phyloP scores from a whole-genome alignment of 2,888 invertebrate species.

The Argyra leucocephala region DNA sequence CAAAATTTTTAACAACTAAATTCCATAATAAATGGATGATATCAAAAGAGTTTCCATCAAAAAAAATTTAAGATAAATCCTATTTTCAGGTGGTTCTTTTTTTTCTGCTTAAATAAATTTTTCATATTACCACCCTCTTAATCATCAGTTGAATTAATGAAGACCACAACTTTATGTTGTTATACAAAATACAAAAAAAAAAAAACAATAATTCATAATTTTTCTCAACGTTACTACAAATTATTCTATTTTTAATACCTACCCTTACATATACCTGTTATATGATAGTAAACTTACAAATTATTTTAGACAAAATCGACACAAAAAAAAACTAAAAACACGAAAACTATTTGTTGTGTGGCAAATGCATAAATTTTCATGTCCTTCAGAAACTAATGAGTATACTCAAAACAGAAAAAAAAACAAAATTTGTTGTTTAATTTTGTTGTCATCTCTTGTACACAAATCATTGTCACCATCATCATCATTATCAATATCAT shows the following conservation, averaged over 20 bases:
- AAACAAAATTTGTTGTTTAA: background rate
- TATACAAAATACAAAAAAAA: background rate
- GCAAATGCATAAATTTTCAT: constrained; percentile 1
- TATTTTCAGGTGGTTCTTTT: background rate
- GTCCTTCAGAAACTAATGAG: background rate
- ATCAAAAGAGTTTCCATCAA: background rate
- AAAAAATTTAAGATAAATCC: constrained; percentile 2
- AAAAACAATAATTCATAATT: background rate
- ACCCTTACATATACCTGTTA: background rate
- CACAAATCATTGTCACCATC: constrained; percentile 20
- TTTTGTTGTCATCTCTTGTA: background rate
- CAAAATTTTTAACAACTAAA: no score
- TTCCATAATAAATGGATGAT: background rate
- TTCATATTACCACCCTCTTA: background rate
- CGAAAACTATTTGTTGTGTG: background rate
- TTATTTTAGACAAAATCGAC: background rate
- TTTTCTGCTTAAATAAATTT: background rate
- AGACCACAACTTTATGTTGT: background rate
- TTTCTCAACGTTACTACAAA: no score
- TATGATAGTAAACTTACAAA: background rate
- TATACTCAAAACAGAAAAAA: background rate
- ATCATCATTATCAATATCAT: no score
- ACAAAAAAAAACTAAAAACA: no score
- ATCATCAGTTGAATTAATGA: constrained; percentile 1
- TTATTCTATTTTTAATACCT: background rate